Evolutionary conservation across 1,140 invertebrate genomes (phyloP).

Genomic region (Diprion similis): DNA sequence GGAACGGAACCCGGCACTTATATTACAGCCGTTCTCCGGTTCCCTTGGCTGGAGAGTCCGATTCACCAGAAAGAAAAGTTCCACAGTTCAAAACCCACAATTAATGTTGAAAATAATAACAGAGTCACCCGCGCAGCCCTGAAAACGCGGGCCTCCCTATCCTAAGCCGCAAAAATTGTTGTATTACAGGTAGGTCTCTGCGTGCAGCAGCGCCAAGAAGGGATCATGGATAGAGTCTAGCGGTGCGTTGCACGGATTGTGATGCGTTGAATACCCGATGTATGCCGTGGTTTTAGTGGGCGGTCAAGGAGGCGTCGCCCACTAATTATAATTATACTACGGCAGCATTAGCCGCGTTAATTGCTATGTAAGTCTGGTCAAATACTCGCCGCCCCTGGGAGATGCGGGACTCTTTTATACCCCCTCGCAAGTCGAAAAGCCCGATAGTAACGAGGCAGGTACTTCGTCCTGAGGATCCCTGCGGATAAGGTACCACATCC

Average conservation of each 20-base stretch:
- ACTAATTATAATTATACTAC: slow-evolving; percentile 63
- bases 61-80: background rate
- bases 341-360: slow-evolving; percentile 59
- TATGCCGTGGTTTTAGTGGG: slow-evolving; percentile 36
- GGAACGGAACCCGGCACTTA: background rate
- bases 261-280: background rate
- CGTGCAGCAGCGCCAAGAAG: no score
- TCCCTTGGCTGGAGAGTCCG: background rate
- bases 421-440: no score
- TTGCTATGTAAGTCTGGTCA: slow-evolving; percentile 56
- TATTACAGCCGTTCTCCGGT: background rate
- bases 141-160: background rate
- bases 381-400: slow-evolving; percentile 47
- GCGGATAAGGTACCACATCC: no score
- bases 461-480: no score
- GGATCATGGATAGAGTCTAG: no score
- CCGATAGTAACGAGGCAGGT: no score
- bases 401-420: no score
- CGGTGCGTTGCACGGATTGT: background rate
- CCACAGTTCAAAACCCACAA: background rate
- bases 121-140: background rate
- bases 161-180: background rate
- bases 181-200: background rate
- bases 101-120: slow-evolving; percentile 24
- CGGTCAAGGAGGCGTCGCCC: slow-evolving; percentile 55